A percentile compares a stretch with the other conserved stretches of the same genome.
phyloP scores from a whole-genome alignment of 2,888 invertebrate species.

The Erpobdella octoculata region DNA sequence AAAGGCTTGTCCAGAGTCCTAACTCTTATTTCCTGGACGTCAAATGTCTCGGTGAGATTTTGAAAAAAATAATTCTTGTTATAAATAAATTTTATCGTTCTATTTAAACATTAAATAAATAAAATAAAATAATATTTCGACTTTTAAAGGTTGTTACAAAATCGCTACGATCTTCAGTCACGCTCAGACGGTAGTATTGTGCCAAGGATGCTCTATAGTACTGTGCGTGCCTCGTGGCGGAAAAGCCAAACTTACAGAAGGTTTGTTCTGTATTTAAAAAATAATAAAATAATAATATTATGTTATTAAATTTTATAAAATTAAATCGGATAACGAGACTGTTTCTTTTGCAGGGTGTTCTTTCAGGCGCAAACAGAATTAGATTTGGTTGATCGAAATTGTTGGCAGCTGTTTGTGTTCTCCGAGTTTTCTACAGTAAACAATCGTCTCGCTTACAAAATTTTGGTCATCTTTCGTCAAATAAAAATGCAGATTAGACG shows the following conservation, averaged over 20 bases:
- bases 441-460: too few species aligned
- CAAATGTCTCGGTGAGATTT: conserved; percentile 88
- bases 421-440: too few species aligned
- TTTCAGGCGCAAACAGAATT: conserved; percentile 92
- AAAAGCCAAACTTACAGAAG: conserved; percentile 94
- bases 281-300: background rate
- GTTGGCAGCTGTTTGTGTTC: too few species aligned
- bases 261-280: conserved; percentile 46
- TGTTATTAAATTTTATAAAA: too few species aligned
- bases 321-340: conserved; percentile 30
- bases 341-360: conserved; percentile 65
- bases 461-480: too few species aligned
- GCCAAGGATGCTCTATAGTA: conserved; percentile 95
- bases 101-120: too few species aligned
- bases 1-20: conserved; percentile 95
- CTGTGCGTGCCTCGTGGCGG: conserved; percentile 98
- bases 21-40: conserved; percentile 99
- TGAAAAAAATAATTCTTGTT: background rate
- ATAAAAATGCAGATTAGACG: too few species aligned
- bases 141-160: conserved; percentile 81
- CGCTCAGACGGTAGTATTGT: conserved; percentile 95
- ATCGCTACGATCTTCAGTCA: conserved; percentile 99
- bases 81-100: too few species aligned
- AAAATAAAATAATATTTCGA: too few species aligned
- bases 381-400: too few species aligned